These are phyloP conservation scores for Morpho achilles DNA, from an alignment of 2,888 invertebrate genomes.

Conservation along the genomic window DNA sequence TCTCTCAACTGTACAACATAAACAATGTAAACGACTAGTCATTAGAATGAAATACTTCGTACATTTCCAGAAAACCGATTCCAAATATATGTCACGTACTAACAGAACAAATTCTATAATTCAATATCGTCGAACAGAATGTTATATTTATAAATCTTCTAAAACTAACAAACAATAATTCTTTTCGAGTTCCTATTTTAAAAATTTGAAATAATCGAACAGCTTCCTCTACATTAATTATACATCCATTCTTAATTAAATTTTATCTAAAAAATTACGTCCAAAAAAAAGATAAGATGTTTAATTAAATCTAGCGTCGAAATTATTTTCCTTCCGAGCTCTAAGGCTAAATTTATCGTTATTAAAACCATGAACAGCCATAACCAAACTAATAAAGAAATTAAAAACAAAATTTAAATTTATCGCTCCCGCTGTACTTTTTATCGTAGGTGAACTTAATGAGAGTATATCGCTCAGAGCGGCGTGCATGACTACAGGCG, in stretches of 20 bases:
- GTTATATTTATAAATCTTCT: too few species aligned
- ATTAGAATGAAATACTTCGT: conserved; percentile 2
- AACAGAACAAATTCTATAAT: conserved; percentile 4
- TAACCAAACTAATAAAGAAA: conserved; percentile 17
- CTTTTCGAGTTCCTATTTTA: too few species aligned
- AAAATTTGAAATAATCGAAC: too few species aligned
- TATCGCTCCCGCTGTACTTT: conserved; percentile 19
- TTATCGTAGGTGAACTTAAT: conserved; percentile 23
- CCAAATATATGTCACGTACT: conserved; percentile 9
- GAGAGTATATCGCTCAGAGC: conserved; percentile 23
- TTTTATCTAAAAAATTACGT: neutral
- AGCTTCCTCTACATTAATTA: too few species aligned
- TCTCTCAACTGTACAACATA: too few species aligned
- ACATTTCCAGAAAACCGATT: conserved; percentile 1
- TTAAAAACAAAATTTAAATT: conserved; percentile 22
- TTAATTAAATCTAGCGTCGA: neutral
- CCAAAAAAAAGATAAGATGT: neutral
- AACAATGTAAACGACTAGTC: neutral
- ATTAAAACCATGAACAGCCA: neutral
- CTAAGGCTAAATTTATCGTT: conserved; percentile 1
- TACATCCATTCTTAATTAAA: too few species aligned
- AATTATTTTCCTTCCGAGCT: conserved; percentile 4
- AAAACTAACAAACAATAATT: too few species aligned
- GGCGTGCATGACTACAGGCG: conserved; percentile 19
- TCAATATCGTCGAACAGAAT: neutral